These are phyloP conservation scores for Caenorhabditis zanzibari DNA, from an alignment of 2,888 invertebrate species.

Conservation along the genomic window DNA sequence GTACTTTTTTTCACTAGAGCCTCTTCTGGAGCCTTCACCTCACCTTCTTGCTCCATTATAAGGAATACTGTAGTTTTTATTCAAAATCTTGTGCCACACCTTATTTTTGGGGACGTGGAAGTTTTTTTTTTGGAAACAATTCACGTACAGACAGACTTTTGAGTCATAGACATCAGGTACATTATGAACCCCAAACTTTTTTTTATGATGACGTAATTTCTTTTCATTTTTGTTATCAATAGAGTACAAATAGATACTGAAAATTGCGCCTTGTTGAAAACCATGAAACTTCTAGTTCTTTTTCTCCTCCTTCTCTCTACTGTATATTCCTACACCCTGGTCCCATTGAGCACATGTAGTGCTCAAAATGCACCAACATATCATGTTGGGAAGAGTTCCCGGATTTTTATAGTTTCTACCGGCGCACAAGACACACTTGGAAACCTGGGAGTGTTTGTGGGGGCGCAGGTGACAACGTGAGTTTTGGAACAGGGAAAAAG, in stretches of 20 bases:
- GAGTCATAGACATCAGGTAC: no score
- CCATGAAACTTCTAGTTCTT: no score
- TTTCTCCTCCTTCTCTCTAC: not conserved
- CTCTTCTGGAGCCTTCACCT: not conserved
- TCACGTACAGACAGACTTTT: no score
- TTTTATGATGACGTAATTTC: no score
- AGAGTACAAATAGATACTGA: not conserved
- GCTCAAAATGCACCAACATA: conserved; percentile 1
- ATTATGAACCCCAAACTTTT: no score
- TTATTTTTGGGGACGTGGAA: not conserved
- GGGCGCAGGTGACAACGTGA: not conserved
- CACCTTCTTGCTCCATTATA: no score
- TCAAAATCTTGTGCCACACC: no score
- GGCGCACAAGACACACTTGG: not conserved
- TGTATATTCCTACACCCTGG: not conserved
- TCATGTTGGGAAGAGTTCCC: not conserved
- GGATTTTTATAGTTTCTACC: not conserved
- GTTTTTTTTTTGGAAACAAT: no score
- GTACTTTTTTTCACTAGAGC: not conserved
- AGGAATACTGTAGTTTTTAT: not conserved
- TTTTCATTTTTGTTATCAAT: no score
- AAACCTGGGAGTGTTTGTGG: not conserved
- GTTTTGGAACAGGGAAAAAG: not conserved
- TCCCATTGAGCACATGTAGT: not conserved
- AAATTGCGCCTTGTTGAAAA: not conserved